Evolutionary conservation across 2,113 vertebrate species (phyloP).

Genomic region (Megaceryle maxima): DNA sequence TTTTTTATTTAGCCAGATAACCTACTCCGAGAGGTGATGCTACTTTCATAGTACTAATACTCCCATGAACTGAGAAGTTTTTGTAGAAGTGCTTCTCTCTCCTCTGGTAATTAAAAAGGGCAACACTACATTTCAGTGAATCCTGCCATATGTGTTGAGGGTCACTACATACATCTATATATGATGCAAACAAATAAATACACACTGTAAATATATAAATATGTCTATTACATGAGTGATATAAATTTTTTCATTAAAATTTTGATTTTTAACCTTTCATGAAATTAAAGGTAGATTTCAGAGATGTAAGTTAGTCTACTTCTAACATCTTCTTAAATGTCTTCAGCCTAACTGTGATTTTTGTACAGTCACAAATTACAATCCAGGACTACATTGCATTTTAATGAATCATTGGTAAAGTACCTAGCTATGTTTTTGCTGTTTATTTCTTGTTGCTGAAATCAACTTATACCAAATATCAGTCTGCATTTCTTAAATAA

Average conservation of each 20-base stretch:
- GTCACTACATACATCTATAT: background rate
- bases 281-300: background rate
- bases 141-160: background rate
- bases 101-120: background rate
- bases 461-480: background rate
- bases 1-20: background rate
- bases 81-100: background rate
- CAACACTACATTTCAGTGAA: background rate
- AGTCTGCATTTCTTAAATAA: background rate
- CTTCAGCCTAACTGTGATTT: slow-evolving; percentile 8
- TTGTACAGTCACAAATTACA: background rate
- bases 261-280: background rate
- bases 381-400: background rate
- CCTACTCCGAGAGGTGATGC: background rate
- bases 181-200: background rate
- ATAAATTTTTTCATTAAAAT: background rate
- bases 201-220: background rate
- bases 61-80: background rate
- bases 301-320: background rate
- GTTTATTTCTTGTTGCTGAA: background rate
- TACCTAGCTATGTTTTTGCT: background rate
- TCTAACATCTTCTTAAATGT: background rate
- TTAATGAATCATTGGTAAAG: slow-evolving; percentile 26
- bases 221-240: background rate
- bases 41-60: background rate